phyloP scores from a whole-genome alignment of 2,113 vertebrate genomes.

The Lepisosteus osseus region DNA sequence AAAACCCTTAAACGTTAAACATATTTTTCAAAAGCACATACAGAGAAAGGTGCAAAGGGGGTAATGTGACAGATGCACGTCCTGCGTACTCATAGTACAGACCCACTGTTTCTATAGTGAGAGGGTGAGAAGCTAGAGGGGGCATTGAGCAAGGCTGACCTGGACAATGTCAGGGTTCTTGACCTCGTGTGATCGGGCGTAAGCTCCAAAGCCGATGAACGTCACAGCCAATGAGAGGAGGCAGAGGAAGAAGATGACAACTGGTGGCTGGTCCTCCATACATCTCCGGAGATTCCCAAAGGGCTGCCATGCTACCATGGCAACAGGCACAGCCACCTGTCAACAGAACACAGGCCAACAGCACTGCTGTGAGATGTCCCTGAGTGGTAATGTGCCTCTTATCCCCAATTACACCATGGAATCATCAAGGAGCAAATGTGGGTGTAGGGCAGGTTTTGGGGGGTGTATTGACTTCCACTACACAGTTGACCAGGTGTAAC shows the following conservation, averaged over 20 bases:
- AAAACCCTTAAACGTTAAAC: too few relatives aligned
- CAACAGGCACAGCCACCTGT: constrained; percentile 15
- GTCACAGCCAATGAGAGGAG: constrained; percentile 55
- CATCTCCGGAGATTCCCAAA: constrained; percentile 50
- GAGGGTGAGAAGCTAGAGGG: neutral
- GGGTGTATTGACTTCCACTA: too few relatives aligned
- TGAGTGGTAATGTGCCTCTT: too few relatives aligned
- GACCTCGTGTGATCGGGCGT: constrained; percentile 49
- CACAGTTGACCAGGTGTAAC: too few relatives aligned
- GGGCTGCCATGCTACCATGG: constrained; percentile 59
- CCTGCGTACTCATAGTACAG: neutral
- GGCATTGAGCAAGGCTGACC: constrained; percentile 36
- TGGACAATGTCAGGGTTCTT: constrained; percentile 59
- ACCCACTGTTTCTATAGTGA: neutral
- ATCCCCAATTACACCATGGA: too few relatives aligned
- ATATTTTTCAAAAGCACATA: too few relatives aligned
- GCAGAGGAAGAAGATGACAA: constrained; percentile 59
- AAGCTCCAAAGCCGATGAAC: constrained; percentile 53
- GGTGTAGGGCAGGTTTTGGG: too few relatives aligned
- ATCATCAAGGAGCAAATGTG: too few relatives aligned
- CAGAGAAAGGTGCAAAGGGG: too few relatives aligned
- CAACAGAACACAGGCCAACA: neutral
- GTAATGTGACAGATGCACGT: too few relatives aligned
- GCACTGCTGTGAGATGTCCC: too few relatives aligned
- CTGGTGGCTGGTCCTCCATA: constrained; percentile 56